Conservation (phyloP, 2,113 vertebrate genomes). For the Poeciliopsis prolifica region DNA sequence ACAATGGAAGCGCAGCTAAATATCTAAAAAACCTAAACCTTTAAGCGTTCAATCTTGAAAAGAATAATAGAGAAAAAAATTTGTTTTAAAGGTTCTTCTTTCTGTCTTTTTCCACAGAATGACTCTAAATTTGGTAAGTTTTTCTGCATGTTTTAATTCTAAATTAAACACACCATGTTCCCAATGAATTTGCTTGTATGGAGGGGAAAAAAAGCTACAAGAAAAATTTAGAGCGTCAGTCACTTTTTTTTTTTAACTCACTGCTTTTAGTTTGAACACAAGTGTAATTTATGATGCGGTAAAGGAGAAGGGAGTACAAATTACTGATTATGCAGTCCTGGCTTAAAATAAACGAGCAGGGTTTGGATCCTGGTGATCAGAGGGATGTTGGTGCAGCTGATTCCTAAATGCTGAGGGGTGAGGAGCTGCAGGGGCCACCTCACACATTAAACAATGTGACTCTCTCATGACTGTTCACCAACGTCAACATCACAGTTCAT, state of each 20-base stretch:
- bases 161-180: not conserved
- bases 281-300: constrained; percentile 33
- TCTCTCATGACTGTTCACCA: constrained; percentile 73
- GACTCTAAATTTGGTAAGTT: not conserved
- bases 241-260: not conserved
- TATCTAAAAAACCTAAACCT: too few relatives aligned
- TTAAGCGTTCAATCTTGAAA: not conserved
- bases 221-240: not conserved
- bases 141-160: not conserved
- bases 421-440: constrained; percentile 55
- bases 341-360: constrained; percentile 11
- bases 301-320: constrained; percentile 37
- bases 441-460: constrained; percentile 67
- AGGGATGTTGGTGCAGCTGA: constrained; percentile 45
- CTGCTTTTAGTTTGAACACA: not conserved
- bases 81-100: not conserved
- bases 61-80: not conserved
- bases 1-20: not conserved
- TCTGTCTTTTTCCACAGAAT: not conserved
- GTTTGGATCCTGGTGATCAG: constrained; percentile 36
- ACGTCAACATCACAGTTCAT: constrained; percentile 64
- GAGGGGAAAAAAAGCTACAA: not conserved
- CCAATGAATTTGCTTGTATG: too few relatives aligned
- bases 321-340: constrained; percentile 31
- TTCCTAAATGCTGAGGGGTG: constrained; percentile 44